Percentiles rank a stretch among this genome's conserved stretches.
These are phyloP conservation scores for Clarias macrocephalus DNA, from an alignment of 2,113 vertebrate genomes.

Conservation along the genomic window DNA sequence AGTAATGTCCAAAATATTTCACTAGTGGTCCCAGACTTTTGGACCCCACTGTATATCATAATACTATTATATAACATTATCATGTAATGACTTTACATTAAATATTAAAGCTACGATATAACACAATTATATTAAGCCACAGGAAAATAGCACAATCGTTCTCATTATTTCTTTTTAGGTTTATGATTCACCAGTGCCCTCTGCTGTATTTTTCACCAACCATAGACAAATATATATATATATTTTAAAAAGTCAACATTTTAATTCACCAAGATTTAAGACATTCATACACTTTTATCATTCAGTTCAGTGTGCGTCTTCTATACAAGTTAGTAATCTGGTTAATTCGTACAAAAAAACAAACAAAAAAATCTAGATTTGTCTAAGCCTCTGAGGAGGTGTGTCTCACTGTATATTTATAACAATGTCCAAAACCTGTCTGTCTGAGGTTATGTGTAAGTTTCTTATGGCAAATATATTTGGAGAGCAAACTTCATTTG, in stretches of 20 bases:
- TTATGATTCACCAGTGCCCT: conserved; percentile 19
- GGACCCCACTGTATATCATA: not conserved
- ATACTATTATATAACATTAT: not conserved
- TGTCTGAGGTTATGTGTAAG: not conserved
- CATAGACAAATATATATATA: conserved; percentile 19
- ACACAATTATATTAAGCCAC: not conserved
- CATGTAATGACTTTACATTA: no score
- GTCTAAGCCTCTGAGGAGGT: not conserved
- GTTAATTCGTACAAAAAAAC: not conserved
- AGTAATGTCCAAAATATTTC: not conserved
- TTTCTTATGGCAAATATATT: not conserved
- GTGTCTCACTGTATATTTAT: conserved; percentile 3
- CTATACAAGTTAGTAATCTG: not conserved
- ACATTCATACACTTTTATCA: conserved; percentile 21
- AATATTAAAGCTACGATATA: not conserved
- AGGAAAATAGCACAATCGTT: not conserved
- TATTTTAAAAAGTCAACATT: conserved; percentile 33
- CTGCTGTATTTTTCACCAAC: conserved; percentile 34
- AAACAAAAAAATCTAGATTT: not conserved
- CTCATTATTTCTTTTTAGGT: not conserved
- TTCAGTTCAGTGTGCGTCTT: not conserved
- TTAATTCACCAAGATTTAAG: conserved; percentile 51
- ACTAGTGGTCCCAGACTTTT: not conserved
- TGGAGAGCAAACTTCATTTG: not conserved
- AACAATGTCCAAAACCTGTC: not conserved